These are phyloP conservation scores for Dicrurus megarhynchus DNA, from an alignment of 2,113 vertebrate genomes.

Conservation along the genomic window DNA sequence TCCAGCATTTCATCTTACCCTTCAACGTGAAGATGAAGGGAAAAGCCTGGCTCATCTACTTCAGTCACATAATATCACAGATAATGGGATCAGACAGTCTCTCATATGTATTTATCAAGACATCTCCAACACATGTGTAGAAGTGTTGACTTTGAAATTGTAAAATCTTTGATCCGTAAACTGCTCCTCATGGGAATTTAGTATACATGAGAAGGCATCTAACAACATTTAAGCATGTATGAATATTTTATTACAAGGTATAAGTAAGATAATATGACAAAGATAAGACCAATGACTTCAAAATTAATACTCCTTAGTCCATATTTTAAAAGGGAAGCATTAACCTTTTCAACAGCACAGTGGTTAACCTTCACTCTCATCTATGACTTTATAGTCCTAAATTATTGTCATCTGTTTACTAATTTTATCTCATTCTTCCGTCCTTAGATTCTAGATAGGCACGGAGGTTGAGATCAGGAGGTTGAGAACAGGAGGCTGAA, in stretches of 20 bases:
- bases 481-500: background rate
- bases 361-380: background rate
- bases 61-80: background rate
- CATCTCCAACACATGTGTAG: background rate
- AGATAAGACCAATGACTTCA: background rate
- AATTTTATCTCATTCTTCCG: rapidly evolving
- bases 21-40: background rate
- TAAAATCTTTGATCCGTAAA: background rate
- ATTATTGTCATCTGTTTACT: background rate
- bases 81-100: background rate
- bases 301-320: background rate
- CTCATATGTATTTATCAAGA: background rate
- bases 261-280: background rate
- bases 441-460: background rate
- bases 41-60: background rate
- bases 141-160: background rate
- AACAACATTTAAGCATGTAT: background rate
- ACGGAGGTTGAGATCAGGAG: too few relatives aligned
- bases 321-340: background rate
- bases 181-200: background rate
- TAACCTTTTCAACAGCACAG: background rate
- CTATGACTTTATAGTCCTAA: background rate
- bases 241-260: background rate
- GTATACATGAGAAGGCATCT: background rate
- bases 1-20: background rate